These are phyloP conservation scores for Eledona agricola DNA, from an alignment of 2,888 invertebrate species.

Conservation along the genomic window DNA sequence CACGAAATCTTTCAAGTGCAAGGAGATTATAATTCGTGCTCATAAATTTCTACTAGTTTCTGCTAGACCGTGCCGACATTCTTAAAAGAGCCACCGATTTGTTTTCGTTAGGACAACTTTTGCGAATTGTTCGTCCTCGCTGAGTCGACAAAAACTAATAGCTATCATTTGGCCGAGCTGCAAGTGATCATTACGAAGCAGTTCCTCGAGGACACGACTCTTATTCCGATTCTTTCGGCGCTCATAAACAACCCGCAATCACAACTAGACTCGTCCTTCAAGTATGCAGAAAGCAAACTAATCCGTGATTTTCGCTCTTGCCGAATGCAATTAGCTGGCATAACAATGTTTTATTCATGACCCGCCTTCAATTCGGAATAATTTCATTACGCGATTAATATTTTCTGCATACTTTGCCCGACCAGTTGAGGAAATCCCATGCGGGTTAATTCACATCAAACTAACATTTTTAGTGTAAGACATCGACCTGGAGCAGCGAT, in stretches of 20 bases:
- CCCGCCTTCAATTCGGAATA: constrained; percentile 1
- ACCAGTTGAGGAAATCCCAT: neutral
- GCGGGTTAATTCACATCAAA: constrained; percentile 19
- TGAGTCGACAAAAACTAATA: neutral
- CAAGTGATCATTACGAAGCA: no score
- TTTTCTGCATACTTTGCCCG: constrained; percentile 22
- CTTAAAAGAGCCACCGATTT: no score
- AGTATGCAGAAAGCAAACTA: constrained; percentile 13
- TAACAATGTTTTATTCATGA: constrained; percentile 32
- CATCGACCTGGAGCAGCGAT: no score
- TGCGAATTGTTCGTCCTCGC: neutral
- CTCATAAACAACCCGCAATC: no score
- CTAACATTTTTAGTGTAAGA: no score
- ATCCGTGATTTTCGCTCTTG: constrained; percentile 1
- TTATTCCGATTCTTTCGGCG: no score
- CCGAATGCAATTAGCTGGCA: constrained; percentile 20
- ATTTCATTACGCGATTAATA: constrained; percentile 9
- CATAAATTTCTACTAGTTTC: no score
- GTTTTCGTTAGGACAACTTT: neutral
- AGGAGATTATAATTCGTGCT: no score
- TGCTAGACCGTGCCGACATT: no score
- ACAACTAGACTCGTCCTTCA: constrained; percentile 7
- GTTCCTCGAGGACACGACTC: no score
- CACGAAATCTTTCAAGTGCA: no score
- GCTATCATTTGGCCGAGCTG: no score